Conservation (phyloP, 2,888 invertebrate genomes). For the Drosophila mayaguana region DNA sequence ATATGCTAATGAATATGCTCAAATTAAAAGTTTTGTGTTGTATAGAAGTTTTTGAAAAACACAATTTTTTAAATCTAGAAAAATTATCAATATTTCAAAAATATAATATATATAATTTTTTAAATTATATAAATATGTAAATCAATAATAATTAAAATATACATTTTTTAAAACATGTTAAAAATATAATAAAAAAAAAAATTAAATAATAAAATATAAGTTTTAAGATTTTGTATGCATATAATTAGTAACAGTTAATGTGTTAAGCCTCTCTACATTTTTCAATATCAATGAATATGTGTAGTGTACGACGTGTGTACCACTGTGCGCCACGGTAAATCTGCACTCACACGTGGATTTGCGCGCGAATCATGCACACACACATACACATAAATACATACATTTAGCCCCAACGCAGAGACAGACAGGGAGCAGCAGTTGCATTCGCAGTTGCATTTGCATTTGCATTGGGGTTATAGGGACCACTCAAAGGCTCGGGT, state of each 20-base stretch:
- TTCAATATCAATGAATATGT: background rate
- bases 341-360: slow-evolving; percentile 50
- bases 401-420: slow-evolving; percentile 9
- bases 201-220: too few relatives aligned
- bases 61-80: background rate
- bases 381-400: slow-evolving; percentile 20
- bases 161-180: background rate
- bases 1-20: slow-evolving; percentile 8
- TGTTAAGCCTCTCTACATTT: background rate
- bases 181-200: background rate
- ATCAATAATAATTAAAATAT: background rate
- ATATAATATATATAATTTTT: background rate
- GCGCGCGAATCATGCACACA: slow-evolving; percentile 45
- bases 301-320: background rate
- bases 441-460: slow-evolving; percentile 16
- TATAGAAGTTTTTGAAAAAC: background rate
- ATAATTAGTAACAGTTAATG: background rate
- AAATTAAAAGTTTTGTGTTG: background rate
- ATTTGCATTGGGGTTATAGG: slow-evolving; percentile 61
- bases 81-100: background rate
- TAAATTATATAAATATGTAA: background rate
- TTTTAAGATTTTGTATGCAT: too few relatives aligned
- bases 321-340: slow-evolving; percentile 42
- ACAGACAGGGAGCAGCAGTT: slow-evolving; percentile 20
- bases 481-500: slow-evolving; percentile 64